Evolutionary conservation across 2,888 invertebrate species (phyloP), one percentile per base, ranked within the genome.

Genomic region (Microctonus brassicae): DNA sequence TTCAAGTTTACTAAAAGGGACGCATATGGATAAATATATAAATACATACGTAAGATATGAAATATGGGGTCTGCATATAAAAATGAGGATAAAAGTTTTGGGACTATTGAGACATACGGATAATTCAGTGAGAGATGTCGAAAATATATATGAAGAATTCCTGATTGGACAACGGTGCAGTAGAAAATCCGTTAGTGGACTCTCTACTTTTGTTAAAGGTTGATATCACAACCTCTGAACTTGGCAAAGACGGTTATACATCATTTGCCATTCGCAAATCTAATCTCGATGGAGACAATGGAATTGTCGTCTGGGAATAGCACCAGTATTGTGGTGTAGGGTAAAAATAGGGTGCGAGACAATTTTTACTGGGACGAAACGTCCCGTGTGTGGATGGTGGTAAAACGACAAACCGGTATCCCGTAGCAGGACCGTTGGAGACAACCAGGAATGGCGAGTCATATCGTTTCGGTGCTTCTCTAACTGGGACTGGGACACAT

Each of bases 341-440:
- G 17, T 17, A 47, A 6, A 47, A 47, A 47, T 47, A 47, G 47
- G 47, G 47, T 2, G 17, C 47, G 47, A 47, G 4, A 47, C 53
- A 55, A 20, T 52, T 6, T 55, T 55, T 57, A 20, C 24, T 66
- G 80, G 86, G 83, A 82, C 84, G 79, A 82, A 83, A 76, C 76
- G 86, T 86, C 86, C 86, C 85, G 82, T 75, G 77, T 71, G 77
- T 78, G 81, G 77, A 84, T 76, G 77, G 70, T 76, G 6, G 7
- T 20, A 20, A 17, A 47, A 76, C 33, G 76, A 81, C 78, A 76
- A 86, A 87, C 87, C 87, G 87, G 87, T 87, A 87, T 87, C 86
- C 83, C 76, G 80, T 73, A 73, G 80, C 83, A 87, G 87, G 87
- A 87, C 87, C 86, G 86, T 86, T 86, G 82, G 68, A 74, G 68